phyloP scores from a whole-genome alignment of 2,797 vertebrate species.

The Dendrocincla tyrannina region DNA sequence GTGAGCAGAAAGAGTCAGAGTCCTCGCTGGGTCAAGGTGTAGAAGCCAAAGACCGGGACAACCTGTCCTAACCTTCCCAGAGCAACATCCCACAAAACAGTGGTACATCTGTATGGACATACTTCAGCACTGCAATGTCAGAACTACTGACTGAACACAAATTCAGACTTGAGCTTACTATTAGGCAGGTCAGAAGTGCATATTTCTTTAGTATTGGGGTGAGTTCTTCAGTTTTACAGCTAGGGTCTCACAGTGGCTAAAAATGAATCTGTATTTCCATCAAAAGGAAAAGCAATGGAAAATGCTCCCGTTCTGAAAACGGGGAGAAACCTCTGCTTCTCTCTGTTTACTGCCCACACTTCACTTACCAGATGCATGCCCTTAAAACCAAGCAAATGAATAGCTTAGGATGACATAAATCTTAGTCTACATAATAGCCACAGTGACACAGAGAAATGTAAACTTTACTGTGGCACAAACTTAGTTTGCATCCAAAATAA shows the following conservation, averaged over 20 bases:
- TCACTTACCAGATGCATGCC: not conserved
- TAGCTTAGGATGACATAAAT: not conserved
- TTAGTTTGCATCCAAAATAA: not conserved
- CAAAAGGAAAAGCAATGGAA: not conserved
- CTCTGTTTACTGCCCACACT: not conserved
- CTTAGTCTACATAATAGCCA: not conserved
- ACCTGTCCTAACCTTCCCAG: fast-evolving
- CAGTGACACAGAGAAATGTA: not conserved
- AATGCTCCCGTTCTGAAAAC: not conserved
- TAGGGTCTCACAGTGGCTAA: not conserved
- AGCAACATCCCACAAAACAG: not conserved
- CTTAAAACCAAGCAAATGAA: not conserved
- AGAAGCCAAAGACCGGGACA: not conserved
- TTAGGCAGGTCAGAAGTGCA: not conserved
- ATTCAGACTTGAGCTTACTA: not conserved
- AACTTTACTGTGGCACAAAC: not conserved
- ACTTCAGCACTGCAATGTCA: not conserved
- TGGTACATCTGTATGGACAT: fast-evolving
- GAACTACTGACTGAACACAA: not conserved
- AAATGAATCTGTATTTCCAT: not conserved
- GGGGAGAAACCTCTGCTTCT: not conserved
- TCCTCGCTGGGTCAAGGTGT: fast-evolving
- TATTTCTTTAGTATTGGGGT: not conserved
- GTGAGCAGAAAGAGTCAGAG: not conserved
- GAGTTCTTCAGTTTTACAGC: not conserved